Evolutionary conservation across 2,113 vertebrate species (phyloP).

Genomic region (Oreochromis spilurus): DNA sequence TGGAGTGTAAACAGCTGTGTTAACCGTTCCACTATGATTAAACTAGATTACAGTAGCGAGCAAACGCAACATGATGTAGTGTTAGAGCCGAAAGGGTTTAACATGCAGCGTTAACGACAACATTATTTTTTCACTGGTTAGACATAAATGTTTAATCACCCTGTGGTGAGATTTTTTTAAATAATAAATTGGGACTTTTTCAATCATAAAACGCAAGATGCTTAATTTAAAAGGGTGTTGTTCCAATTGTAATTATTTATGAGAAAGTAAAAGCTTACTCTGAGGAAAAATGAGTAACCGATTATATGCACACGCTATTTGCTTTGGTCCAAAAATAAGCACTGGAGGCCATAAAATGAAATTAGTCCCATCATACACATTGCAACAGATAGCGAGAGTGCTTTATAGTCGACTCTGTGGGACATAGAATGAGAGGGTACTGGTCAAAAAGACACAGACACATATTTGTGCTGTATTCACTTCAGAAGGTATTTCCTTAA

Average conservation of each 20-base stretch:
- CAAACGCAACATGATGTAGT: not conserved
- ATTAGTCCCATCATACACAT: not conserved
- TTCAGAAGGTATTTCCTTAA: not conserved
- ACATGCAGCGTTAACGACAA: conserved; percentile 10
- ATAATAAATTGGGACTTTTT: conserved; percentile 23
- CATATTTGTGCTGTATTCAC: not conserved
- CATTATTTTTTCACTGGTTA: conserved; percentile 12
- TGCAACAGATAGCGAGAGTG: not conserved
- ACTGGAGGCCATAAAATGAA: not conserved
- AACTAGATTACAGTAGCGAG: not conserved
- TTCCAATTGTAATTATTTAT: conserved; percentile 22
- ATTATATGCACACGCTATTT: not conserved
- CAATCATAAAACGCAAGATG: conserved; percentile 14
- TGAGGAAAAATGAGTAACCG: not conserved
- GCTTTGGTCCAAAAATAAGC: not conserved
- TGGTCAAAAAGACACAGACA: not conserved
- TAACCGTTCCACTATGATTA: not conserved
- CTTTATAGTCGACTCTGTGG: not conserved
- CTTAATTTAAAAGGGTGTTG: not conserved
- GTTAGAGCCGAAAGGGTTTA: not conserved
- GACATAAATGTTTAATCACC: conserved; percentile 45
- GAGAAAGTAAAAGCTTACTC: conserved; percentile 18
- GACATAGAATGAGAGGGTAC: not conserved
- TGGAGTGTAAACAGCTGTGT: not conserved
- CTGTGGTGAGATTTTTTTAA: not conserved